Base-by-base conservation (phyloP, 2,113 vertebrate species). In the Girardinichthys multiradiatus region DNA sequence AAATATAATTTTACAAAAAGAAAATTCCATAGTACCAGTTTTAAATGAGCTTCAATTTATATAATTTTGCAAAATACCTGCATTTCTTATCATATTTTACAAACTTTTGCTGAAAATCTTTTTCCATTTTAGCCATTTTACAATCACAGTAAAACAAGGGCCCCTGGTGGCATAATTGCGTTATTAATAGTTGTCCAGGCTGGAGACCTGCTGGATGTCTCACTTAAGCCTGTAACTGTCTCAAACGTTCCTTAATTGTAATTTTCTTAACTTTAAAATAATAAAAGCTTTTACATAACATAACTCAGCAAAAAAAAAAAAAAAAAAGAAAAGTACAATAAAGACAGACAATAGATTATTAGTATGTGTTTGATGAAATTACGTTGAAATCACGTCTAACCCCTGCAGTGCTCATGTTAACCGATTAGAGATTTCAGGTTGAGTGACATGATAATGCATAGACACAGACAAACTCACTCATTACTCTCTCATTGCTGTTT, bases 141-240 rank as follows among this genome's bases (percentile, higher is more conserved):
- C 74, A 72, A 71, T 83, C 58, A 54, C 72, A 71, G 75, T 68
- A 72, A 77, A 86, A 26, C 61, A 70, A n/a, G 51, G n/a, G 72
- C 75, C 72, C 77, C 77, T 66, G 0, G 69, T 81, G 84, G 70
- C 48, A 66, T 67, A 66, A 85, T 45, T 81, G 66, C 45, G 83
- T 83, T 79, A 80, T 86, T 82, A 85, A 82, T 71, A 73, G 33
- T 37, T 57, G n/a, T 65, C 79, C 74, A 76, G 76, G 81, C 68
- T 71, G 77, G 74, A 80, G 54, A 66, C 57, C 30, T 70, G 26
- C 54, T 71, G 3, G 0, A 57, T 70, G 60, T 59, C 60, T 80
- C 72, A 74, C 9, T 0, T 70, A 75, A 69, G 28, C 57, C 30
- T 68, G 2, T 57, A 31, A 68, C 57, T 63, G 29, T 61, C 39